These are phyloP conservation scores for Drosophila gaucha DNA, from an alignment of 2,888 invertebrate species.

Conservation along the genomic window DNA sequence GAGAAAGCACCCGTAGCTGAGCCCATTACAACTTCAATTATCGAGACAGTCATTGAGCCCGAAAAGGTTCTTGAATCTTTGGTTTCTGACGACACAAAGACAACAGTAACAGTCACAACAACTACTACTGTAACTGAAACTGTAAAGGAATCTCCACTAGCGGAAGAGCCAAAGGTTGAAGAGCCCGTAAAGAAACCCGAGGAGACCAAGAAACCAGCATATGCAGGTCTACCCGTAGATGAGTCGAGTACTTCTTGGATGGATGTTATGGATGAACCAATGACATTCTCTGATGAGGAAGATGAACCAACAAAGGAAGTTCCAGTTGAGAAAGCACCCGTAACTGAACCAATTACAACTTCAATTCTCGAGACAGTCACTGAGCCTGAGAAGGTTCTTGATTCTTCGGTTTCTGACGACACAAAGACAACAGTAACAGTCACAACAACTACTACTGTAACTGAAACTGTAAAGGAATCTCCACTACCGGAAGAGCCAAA, in stretches of 20 bases:
- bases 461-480: conserved; percentile 1
- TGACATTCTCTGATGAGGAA: conserved; percentile 66
- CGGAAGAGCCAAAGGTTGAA: background rate
- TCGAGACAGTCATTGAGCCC: background rate
- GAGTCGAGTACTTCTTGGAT: conserved; percentile 80
- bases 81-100: conserved; percentile 5
- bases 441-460: conserved; percentile 9
- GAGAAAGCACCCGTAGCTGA: background rate
- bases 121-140: conserved; percentile 25
- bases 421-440: background rate
- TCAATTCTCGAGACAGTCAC: background rate
- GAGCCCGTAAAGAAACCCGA: conserved; percentile 40
- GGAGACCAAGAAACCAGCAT: conserved; percentile 47
- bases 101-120: conserved; percentile 29
- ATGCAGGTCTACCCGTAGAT: conserved; percentile 78
- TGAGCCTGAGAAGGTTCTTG: conserved; percentile 34
- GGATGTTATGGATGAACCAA: conserved; percentile 81
- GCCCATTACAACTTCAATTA: background rate
- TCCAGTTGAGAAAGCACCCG: background rate
- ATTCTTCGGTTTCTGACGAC: conserved; percentile 22
- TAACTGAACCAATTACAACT: background rate
- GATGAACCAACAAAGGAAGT: conserved; percentile 19
- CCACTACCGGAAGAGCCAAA: conserved; percentile 8
- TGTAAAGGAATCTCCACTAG: background rate
- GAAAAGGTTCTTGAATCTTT: background rate